A percentile compares a stretch with the other conserved stretches of the same genome.
Evolutionary conservation across 1,140 invertebrate genomes (phyloP).

Genomic region (Leptopilina clavipes): DNA sequence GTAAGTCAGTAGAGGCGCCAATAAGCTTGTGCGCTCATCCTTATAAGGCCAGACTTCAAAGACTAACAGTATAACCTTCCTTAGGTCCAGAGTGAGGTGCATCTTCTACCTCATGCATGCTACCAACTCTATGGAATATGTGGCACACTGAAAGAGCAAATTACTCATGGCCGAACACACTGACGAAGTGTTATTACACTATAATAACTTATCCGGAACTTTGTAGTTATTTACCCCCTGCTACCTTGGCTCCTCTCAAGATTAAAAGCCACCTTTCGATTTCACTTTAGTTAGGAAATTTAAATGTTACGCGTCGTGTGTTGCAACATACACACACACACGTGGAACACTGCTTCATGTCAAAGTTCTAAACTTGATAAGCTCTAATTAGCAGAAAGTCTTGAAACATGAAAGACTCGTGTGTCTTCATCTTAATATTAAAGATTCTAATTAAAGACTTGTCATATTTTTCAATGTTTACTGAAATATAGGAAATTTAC

Average conservation of each 20-base stretch:
- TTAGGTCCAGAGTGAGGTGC: conserved; percentile 21
- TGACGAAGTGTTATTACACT: conserved; percentile 21
- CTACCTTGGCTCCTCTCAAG: neutral
- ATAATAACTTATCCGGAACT: conserved; percentile 3
- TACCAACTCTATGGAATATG: conserved; percentile 23
- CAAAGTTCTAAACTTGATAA: conserved; percentile 20
- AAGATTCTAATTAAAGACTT: neutral
- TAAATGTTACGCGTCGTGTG: neutral
- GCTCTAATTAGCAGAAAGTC: neutral
- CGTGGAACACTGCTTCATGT: neutral
- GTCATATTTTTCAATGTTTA: neutral
- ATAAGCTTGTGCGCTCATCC: conserved; percentile 30
- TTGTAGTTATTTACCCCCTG: neutral
- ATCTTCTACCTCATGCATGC: conserved; percentile 21
- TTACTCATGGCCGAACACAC: conserved; percentile 26
- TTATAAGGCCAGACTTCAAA: conserved; percentile 33
- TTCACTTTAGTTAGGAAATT: neutral
- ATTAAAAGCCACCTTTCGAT: conserved; percentile 16
- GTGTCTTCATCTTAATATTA: neutral
- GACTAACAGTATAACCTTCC: conserved; percentile 32
- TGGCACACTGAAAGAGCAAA: conserved; percentile 27
- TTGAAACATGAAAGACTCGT: conserved; percentile 4
- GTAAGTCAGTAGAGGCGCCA: conserved; percentile 30
- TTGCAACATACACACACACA: too few relatives aligned
- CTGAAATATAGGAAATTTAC: neutral